Percentiles rank a stretch among this genome's conserved stretches.
Evolutionary conservation across 92 coral and sea anemone genomes (phyloP).

Genomic region (Phenganax subtilis): DNA sequence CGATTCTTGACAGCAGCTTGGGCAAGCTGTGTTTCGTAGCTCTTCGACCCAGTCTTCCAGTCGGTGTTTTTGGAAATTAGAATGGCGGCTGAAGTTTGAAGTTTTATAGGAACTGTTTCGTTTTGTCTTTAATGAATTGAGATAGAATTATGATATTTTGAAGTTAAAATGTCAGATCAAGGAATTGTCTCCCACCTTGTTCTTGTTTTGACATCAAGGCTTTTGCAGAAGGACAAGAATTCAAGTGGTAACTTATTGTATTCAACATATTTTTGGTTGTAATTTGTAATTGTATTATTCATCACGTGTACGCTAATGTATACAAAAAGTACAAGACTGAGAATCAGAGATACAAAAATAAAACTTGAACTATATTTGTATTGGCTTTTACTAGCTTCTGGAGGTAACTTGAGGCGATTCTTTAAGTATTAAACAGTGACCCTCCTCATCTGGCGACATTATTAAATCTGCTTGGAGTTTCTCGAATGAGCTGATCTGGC

Average conservation of each 20-base stretch:
- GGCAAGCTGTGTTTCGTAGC: too few relatives aligned
- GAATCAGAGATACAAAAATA: too few relatives aligned
- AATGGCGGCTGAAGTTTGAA: constrained; percentile 3
- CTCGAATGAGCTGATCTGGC: too few relatives aligned
- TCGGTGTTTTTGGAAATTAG: background rate
- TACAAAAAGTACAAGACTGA: background rate
- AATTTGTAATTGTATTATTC: background rate
- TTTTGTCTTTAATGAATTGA: background rate
- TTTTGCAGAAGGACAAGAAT: constrained; percentile 31
- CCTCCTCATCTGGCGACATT: too few relatives aligned
- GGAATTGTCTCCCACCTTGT: constrained; percentile 22
- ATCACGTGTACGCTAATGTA: background rate
- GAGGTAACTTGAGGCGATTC: too few relatives aligned
- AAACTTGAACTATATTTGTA: too few relatives aligned
- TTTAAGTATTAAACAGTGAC: too few relatives aligned
- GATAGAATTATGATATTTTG: background rate
- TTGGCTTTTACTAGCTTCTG: background rate
- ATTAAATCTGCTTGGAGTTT: too few relatives aligned
- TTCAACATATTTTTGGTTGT: background rate
- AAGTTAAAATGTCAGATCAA: constrained; percentile 19
- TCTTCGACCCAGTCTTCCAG: too few relatives aligned
- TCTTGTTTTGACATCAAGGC: constrained; percentile 18
- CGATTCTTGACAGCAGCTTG: too few relatives aligned
- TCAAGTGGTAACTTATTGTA: constrained; percentile 14
- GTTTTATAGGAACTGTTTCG: background rate